Percentiles rank a stretch among this genome's conserved stretches.
Conservation (phyloP, 1,140 invertebrate genomes). For the Drosophila ironensis region DNA sequence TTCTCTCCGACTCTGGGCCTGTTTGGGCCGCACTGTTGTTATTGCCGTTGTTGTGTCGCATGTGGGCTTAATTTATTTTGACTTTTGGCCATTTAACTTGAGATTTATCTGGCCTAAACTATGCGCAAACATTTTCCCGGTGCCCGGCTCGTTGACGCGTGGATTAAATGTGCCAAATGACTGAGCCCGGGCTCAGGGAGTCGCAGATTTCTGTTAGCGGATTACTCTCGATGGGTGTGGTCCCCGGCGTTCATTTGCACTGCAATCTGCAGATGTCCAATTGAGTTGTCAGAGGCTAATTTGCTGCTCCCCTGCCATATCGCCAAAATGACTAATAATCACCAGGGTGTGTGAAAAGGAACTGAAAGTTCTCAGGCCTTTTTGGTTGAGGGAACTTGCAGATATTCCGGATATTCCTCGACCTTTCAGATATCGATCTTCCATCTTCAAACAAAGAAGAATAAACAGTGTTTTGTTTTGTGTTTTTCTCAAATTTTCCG, state of each 20-base stretch:
- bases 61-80: conserved; percentile 80
- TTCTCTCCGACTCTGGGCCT: conserved; percentile 1
- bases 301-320: conserved; percentile 24
- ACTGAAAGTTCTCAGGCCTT: too few relatives aligned
- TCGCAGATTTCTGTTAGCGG: conserved; percentile 48
- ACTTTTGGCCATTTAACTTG: conserved; percentile 79
- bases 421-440: too few relatives aligned
- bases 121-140: conserved; percentile 66
- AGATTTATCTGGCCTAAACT: conserved; percentile 79
- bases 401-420: too few relatives aligned
- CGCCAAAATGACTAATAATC: conserved; percentile 32
- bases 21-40: not conserved
- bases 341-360: not conserved
- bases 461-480: not conserved
- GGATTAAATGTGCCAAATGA: conserved; percentile 77
- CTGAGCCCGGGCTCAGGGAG: conserved; percentile 44
- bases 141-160: conserved; percentile 62
- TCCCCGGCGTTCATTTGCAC: conserved; percentile 30
- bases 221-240: conserved; percentile 55
- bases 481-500: too few relatives aligned
- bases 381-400: too few relatives aligned
- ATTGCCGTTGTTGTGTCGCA: conserved; percentile 29
- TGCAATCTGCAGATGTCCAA: conserved; percentile 47
- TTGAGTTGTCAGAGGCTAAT: conserved; percentile 61
- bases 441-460: too few relatives aligned